These are phyloP conservation scores for Rhizomys pruinosus DNA, from an alignment of 2,113 vertebrate genomes.

Conservation along the genomic window DNA sequence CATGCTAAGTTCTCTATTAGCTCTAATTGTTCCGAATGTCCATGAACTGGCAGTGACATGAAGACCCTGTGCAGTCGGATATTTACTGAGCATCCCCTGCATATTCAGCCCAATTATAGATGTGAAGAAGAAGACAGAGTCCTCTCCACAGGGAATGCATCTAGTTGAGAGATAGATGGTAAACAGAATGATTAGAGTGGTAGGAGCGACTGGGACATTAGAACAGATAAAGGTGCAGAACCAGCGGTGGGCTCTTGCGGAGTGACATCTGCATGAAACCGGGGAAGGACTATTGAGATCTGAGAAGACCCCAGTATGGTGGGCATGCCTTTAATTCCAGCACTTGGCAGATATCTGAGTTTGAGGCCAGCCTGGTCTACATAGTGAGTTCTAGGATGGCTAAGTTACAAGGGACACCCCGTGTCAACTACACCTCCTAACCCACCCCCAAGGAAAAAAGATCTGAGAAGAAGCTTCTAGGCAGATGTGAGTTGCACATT, in stretches of 20 bases:
- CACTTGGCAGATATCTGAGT: too few species aligned
- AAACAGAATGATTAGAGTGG: neutral
- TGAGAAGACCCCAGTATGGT: too few species aligned
- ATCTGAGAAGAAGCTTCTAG: neutral
- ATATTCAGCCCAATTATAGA: neutral
- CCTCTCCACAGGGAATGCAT: neutral
- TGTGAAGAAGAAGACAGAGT: neutral
- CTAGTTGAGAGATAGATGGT: neutral
- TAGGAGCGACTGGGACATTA: neutral
- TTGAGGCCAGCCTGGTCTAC: too few species aligned
- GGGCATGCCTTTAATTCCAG: too few species aligned
- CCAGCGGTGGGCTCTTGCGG: neutral
- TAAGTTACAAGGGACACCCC: too few species aligned
- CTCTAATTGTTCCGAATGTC: neutral
- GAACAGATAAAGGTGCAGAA: neutral
- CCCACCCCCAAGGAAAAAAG: too few species aligned
- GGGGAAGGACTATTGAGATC: neutral
- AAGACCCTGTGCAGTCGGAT: neutral
- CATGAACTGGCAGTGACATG: neutral
- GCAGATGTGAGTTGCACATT: neutral
- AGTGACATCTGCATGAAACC: rapidly evolving
- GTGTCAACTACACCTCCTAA: too few species aligned
- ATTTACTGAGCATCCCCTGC: neutral
- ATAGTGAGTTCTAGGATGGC: too few species aligned
- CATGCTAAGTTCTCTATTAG: neutral